Percentiles rank a stretch among this genome's conserved stretches.
These are phyloP conservation scores for Anolis carolinensis DNA, from an alignment of 2,113 vertebrate genomes.

Conservation along the genomic window DNA sequence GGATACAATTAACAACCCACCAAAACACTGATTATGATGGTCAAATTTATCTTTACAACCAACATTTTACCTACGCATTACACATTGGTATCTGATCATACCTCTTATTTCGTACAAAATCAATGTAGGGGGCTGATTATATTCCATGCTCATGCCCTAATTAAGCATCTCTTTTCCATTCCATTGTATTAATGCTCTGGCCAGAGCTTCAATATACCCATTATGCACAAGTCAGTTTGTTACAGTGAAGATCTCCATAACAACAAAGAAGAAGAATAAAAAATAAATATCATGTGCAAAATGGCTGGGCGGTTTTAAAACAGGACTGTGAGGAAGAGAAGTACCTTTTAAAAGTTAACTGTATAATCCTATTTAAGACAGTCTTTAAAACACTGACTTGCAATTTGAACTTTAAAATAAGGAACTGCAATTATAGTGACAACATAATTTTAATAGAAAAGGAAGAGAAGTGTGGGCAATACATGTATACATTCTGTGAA, in stretches of 20 bases:
- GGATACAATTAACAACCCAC: no score
- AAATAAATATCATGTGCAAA: not conserved
- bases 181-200: no score
- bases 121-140: no score
- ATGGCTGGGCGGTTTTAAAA: not conserved
- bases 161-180: no score
- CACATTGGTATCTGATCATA: not conserved
- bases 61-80: not conserved
- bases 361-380: not conserved
- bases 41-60: not conserved
- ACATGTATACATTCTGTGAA: not conserved
- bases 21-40: not conserved
- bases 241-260: not conserved
- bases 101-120: no score
- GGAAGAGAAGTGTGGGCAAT: not conserved
- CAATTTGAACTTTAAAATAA: not conserved
- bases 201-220: no score
- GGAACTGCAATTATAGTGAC: not conserved
- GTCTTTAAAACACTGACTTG: not conserved
- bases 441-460: slow-evolving; percentile 2
- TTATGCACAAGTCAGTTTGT: not conserved
- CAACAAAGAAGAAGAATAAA: not conserved
- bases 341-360: not conserved
- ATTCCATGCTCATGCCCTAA: no score
- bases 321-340: not conserved